Evolutionary conservation across 2,888 invertebrate species (phyloP).

Genomic region (Therioaphis trifolii): DNA sequence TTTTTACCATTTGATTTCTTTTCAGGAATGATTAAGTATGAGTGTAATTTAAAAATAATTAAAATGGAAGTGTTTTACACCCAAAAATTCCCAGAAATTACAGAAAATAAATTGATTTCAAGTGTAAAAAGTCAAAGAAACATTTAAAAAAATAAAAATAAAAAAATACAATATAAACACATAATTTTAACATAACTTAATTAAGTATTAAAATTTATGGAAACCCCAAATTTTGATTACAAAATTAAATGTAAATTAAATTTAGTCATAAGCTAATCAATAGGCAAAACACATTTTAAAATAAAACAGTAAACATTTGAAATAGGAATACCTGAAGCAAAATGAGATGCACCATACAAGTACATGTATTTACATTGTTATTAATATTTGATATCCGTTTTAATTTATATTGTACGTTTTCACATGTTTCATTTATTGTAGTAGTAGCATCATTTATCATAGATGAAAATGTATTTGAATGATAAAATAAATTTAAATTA

Average conservation of each 20-base stretch:
- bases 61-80: no score
- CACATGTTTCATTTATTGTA: conserved; percentile 24
- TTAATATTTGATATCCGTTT: conserved; percentile 62
- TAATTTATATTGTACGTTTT: conserved; percentile 40
- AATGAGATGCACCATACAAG: conserved; percentile 67
- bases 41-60: no score
- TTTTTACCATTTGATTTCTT: no score
- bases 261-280: not conserved
- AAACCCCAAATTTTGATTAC: not conserved
- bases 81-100: no score
- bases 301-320: not conserved
- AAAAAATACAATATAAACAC: no score
- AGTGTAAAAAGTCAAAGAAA: no score
- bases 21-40: no score
- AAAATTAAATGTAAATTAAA: not conserved
- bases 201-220: no score
- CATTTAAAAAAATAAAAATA: no score
- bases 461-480: conserved; percentile 39
- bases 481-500: conserved; percentile 36
- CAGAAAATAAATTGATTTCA: no score
- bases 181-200: no score
- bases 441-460: conserved; percentile 28
- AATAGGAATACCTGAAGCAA: conserved; percentile 67
- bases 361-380: conserved; percentile 67
- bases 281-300: not conserved